phyloP scores from a whole-genome alignment of 2,113 vertebrate genomes.

The Sebastes schlegelii region DNA sequence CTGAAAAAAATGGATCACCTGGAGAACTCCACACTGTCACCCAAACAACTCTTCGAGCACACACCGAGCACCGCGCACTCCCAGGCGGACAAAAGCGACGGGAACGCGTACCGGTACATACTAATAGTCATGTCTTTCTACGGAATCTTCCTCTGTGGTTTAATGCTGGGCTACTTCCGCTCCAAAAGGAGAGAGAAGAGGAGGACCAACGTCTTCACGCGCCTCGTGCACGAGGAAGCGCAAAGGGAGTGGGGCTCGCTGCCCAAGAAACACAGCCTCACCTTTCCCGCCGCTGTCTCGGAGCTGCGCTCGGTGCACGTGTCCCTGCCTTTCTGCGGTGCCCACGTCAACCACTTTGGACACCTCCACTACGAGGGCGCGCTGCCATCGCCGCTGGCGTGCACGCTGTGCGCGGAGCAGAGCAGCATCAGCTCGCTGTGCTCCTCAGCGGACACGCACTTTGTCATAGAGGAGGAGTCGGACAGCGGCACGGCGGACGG shows the following conservation, averaged over 20 bases:
- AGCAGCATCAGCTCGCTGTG: slow-evolving; percentile 94
- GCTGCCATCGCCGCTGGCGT: slow-evolving; percentile 88
- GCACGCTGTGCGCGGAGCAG: slow-evolving; percentile 91
- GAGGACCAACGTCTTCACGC: slow-evolving; percentile 87
- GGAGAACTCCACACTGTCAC: slow-evolving; percentile 81
- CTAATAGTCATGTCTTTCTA: slow-evolving; percentile 96
- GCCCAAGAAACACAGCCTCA: slow-evolving; percentile 83
- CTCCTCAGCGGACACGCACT: slow-evolving; percentile 90
- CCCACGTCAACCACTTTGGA: slow-evolving; percentile 59
- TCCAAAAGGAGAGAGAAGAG: slow-evolving; percentile 92
- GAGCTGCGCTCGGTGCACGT: slow-evolving; percentile 82
- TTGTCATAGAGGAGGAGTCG: slow-evolving; percentile 93
- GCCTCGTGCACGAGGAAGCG: slow-evolving; percentile 92
- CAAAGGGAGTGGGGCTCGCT: slow-evolving; percentile 91
- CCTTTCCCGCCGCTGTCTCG: slow-evolving; percentile 64
- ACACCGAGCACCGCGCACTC: slow-evolving; percentile 27
- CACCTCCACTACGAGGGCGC: slow-evolving; percentile 52
- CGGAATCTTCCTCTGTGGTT: slow-evolving; percentile 91
- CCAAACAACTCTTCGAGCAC: slow-evolving; percentile 32
- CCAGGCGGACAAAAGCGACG: slow-evolving; percentile 56
- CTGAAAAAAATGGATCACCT: slow-evolving; percentile 84
- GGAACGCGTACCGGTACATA: slow-evolving; percentile 92
- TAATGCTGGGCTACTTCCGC: slow-evolving; percentile 94
- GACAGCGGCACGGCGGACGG: slow-evolving; percentile 85
- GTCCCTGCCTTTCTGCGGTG: slow-evolving; percentile 75